phyloP scores from a whole-genome alignment of 1,140 invertebrate species.

The Acromyrmex charruanus region DNA sequence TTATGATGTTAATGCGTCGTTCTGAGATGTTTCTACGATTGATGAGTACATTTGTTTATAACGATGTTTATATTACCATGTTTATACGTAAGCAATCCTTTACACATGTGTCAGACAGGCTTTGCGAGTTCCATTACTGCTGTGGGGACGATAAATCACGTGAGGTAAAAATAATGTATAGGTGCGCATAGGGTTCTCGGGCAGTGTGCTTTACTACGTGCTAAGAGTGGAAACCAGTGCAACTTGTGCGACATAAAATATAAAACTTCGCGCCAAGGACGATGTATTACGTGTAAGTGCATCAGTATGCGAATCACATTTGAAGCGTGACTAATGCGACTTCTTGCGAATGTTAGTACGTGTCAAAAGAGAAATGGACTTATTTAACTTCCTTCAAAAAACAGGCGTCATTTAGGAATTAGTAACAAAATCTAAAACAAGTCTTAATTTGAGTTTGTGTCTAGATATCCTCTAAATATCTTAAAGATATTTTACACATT shows the following conservation, averaged over 20 bases:
- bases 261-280: slow-evolving; percentile 7
- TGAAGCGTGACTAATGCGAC: slow-evolving; percentile 26
- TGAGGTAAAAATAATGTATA: slow-evolving; percentile 52
- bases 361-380: background rate
- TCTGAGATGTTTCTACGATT: background rate
- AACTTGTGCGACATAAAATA: slow-evolving; percentile 38
- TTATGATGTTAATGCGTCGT: background rate
- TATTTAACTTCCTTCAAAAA: background rate
- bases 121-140: slow-evolving; percentile 47
- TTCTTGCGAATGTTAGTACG: slow-evolving; percentile 5
- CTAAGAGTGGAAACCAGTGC: slow-evolving; percentile 59
- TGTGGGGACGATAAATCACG: slow-evolving; percentile 55
- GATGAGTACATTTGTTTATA: background rate
- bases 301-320: slow-evolving; percentile 14
- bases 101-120: background rate
- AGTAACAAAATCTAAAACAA: background rate
- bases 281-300: slow-evolving; percentile 31
- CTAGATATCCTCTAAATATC: too few relatives aligned
- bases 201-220: slow-evolving; percentile 49
- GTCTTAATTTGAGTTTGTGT: background rate
- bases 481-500: too few relatives aligned
- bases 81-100: slow-evolving; percentile 11
- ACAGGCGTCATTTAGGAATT: background rate
- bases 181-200: slow-evolving; percentile 8
- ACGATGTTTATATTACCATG: slow-evolving; percentile 20